A percentile compares a stretch with the other conserved stretches of the same genome.
Evolutionary conservation across 2,888 invertebrate species (phyloP).

Genomic region (Dicyrtoma fusca): DNA sequence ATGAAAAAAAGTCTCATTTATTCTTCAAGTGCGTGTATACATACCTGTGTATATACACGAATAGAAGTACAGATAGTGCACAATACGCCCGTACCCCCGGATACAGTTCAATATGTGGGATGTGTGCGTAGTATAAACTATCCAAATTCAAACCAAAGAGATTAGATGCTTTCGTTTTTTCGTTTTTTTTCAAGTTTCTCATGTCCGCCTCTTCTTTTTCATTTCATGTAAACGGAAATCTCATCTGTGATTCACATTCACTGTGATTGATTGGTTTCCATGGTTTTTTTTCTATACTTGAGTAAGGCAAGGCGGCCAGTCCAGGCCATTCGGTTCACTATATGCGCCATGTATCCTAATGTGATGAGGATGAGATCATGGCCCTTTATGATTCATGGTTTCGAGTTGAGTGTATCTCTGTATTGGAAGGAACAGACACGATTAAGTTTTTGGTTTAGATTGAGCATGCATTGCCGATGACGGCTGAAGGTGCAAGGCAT

Average conservation of each 20-base stretch:
- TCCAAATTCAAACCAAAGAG: background rate
- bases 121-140: background rate
- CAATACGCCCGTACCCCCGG: too few relatives aligned
- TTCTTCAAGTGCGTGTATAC: slow-evolving; percentile 38
- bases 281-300: slow-evolving; percentile 14
- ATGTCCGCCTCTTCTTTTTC: slow-evolving; percentile 26
- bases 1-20: slow-evolving; percentile 56
- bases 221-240: slow-evolving; percentile 45
- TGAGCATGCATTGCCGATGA: too few relatives aligned
- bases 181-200: background rate
- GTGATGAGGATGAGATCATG: too few relatives aligned
- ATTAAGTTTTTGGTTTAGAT: too few relatives aligned
- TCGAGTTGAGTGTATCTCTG: too few relatives aligned
- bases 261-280: slow-evolving; percentile 55
- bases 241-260: slow-evolving; percentile 53
- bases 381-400: too few relatives aligned
- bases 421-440: too few relatives aligned
- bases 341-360: too few relatives aligned
- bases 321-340: too few relatives aligned
- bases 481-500: too few relatives aligned
- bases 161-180: slow-evolving; percentile 13
- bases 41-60: background rate
- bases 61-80: background rate
- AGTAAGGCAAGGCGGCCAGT: too few relatives aligned
- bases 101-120: background rate